phyloP scores from a whole-genome alignment of 2,797 vertebrate species.

The Graptemys geographica region DNA sequence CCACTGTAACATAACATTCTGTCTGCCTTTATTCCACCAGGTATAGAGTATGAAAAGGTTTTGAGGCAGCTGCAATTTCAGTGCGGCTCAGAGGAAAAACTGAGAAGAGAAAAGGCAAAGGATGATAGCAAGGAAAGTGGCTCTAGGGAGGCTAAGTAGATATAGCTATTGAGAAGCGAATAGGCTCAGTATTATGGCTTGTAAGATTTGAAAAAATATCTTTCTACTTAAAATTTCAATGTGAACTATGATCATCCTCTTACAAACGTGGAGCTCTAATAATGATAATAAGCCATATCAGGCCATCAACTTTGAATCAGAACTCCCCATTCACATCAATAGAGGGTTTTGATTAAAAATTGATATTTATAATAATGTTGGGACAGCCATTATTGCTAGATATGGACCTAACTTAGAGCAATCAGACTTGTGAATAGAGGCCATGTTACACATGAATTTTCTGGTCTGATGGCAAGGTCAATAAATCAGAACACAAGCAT shows the following conservation, averaged over 20 bases:
- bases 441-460: not conserved
- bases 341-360: not conserved
- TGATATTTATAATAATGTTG: not conserved
- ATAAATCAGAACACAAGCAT: not conserved
- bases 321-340: not conserved
- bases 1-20: not conserved
- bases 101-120: not conserved
- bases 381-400: not conserved
- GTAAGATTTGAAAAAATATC: not conserved
- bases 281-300: not conserved
- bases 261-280: not conserved
- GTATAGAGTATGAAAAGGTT: not conserved
- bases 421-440: not conserved
- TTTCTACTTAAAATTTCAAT: not conserved
- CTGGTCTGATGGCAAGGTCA: not conserved
- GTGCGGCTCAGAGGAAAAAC: not conserved
- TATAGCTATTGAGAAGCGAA: rapidly evolving
- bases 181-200: not conserved
- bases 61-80: not conserved
- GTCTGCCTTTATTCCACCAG: not conserved
- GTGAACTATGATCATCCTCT: not conserved
- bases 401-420: not conserved
- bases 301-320: not conserved
- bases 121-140: rapidly evolving
- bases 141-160: not conserved